Conservation (phyloP, 2,888 invertebrate genomes). For the Clostera curtula region DNA sequence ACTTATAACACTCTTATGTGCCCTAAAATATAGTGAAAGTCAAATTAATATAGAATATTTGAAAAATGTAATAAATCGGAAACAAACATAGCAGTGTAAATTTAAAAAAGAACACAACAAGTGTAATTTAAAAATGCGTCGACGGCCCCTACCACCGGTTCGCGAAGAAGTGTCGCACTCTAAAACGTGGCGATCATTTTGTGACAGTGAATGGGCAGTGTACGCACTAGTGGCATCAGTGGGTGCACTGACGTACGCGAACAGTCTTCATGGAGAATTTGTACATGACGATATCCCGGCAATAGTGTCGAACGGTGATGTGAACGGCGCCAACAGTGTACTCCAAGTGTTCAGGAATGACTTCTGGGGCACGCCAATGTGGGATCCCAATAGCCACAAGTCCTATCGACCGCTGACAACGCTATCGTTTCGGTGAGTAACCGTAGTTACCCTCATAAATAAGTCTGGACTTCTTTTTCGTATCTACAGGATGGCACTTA, state of each 20-base stretch:
- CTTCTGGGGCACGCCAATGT: conserved; percentile 94
- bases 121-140: conserved; percentile 51
- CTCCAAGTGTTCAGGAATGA: conserved; percentile 82
- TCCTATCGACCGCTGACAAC: conserved; percentile 90
- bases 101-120: conserved; percentile 6
- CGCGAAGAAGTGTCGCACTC: conserved; percentile 54
- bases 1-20: too few species aligned
- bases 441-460: too few species aligned
- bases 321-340: conserved; percentile 79
- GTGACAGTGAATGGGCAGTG: conserved; percentile 74
- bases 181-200: conserved; percentile 43
- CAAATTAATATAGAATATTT: too few species aligned
- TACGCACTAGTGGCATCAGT: conserved; percentile 79
- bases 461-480: too few species aligned
- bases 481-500: too few species aligned
- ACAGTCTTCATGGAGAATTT: conserved; percentile 86
- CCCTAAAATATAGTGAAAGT: too few species aligned
- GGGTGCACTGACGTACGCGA: conserved; percentile 81
- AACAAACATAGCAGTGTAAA: conserved; percentile 1
- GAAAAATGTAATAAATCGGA: conserved; percentile 3
- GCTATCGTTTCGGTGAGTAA: conserved; percentile 87
- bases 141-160: conserved; percentile 59
- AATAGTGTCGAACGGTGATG: conserved; percentile 87
- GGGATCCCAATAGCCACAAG: conserved; percentile 88
- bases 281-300: conserved; percentile 93